Evolutionary conservation across 2,888 invertebrate genomes (phyloP).

Genomic region (Meiosimyza platycephala): DNA sequence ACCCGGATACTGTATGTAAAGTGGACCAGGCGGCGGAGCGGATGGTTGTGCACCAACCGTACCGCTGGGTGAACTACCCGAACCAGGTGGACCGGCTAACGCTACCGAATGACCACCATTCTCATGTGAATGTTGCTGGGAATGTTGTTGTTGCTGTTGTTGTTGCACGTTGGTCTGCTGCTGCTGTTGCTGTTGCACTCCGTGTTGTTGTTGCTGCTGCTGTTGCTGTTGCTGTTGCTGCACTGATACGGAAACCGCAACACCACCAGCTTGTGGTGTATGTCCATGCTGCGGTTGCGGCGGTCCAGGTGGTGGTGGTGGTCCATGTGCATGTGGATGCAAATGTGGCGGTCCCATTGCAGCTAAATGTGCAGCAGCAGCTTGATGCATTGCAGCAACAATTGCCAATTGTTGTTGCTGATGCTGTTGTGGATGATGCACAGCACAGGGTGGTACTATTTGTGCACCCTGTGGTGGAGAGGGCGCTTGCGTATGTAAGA

Average conservation of each 20-base stretch:
- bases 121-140: slow-evolving; percentile 50
- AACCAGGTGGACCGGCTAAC: slow-evolving; percentile 43
- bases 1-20: slow-evolving; percentile 65
- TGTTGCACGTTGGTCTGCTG: slow-evolving; percentile 36
- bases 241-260: slow-evolving; percentile 46
- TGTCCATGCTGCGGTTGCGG: slow-evolving; percentile 35
- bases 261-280: slow-evolving; percentile 27
- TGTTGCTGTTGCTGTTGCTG: slow-evolving; percentile 43
- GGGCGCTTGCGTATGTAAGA: slow-evolving; percentile 55
- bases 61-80: slow-evolving; percentile 46
- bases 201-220: slow-evolving; percentile 40
- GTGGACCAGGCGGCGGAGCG: slow-evolving; percentile 57
- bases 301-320: slow-evolving; percentile 30
- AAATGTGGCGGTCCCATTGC: slow-evolving; percentile 45
- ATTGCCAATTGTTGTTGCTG: slow-evolving; percentile 63
- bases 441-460: slow-evolving; percentile 61
- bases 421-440: slow-evolving; percentile 59
- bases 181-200: slow-evolving; percentile 40
- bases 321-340: slow-evolving; percentile 46
- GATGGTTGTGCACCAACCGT: slow-evolving; percentile 48
- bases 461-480: slow-evolving; percentile 62
- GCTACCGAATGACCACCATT: slow-evolving; percentile 49
- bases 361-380: slow-evolving; percentile 48
- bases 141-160: slow-evolving; percentile 47
- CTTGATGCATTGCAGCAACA: slow-evolving; percentile 64